Base-by-base conservation (phyloP, 1,140 invertebrate species). In the Hetaerina americana region DNA sequence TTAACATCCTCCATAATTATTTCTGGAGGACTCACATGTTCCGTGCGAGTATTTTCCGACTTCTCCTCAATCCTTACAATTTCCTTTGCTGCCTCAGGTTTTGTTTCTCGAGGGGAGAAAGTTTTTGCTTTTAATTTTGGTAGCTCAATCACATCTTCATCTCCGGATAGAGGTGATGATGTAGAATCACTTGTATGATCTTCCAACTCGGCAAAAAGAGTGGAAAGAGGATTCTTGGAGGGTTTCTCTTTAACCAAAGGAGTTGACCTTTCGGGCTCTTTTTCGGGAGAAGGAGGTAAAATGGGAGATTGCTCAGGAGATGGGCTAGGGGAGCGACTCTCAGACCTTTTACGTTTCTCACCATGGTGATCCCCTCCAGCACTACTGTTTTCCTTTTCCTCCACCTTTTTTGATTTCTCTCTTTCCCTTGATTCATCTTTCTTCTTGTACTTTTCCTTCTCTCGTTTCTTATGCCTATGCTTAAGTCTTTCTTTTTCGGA, bases 401-500 rank as follows among this genome's bases (percentile, higher is more conserved):
- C 76, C 8, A 73, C 76, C 70, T 82, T 81, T 24, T 78, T 81
- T 2, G 81, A 78, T 57, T 57, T 57, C 40, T 57, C 6, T 79
- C 75, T 77, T 81, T 82, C 29, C 86, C 78, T 76, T 82, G 82
- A 78, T 84, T 78, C 79, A 72, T 77, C 74, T 10, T 83, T 81
- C 12, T 83, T 81, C 57, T 79, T 81, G 18, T 81, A 82, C 2
- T 76, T 77, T 69, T 85, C 85, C 27, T 81, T 83, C 75, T 86
- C 87, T 29, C 89, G 83, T 27, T 84, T 82, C 66, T 84, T 84
- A 66, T 85, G 82, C 70, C 81, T 82, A 24, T 79, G 78, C 26
- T 80, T 80, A 12, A 83, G 81, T 70, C 80, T 80, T 0, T 82
- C 25, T 77, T 78, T 73, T 26, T 73, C 29, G 10, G 40, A 18